These are phyloP conservation scores for Drosophila bipectinata DNA, from an alignment of 1,140 invertebrate genomes.

Conservation along the genomic window DNA sequence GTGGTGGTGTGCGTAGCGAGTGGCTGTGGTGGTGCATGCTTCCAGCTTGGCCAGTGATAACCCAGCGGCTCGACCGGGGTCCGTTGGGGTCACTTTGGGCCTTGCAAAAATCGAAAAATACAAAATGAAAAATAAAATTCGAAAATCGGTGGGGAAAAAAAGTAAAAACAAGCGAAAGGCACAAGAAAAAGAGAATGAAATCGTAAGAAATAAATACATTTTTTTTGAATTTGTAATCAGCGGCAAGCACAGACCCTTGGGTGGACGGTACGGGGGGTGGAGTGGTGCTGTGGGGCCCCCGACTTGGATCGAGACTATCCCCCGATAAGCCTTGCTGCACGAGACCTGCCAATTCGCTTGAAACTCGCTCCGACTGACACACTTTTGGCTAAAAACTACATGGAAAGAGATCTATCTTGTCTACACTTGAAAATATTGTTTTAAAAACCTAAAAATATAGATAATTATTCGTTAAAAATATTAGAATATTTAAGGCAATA, in stretches of 20 bases:
- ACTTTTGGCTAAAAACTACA: conserved; percentile 13
- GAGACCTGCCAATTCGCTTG: conserved; percentile 72
- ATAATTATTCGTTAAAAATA: too few relatives aligned
- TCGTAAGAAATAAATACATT: conserved; percentile 30
- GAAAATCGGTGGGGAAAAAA: conserved; percentile 18
- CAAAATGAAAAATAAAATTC: conserved; percentile 12
- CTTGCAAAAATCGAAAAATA: conserved; percentile 57
- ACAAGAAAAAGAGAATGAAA: conserved; percentile 31
- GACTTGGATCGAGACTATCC: conserved; percentile 34
- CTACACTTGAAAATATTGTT: not conserved
- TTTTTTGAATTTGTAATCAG: conserved; percentile 59
- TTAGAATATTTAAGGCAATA: too few relatives aligned
- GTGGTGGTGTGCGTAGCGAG: conserved; percentile 1
- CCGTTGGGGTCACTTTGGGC: conserved; percentile 67
- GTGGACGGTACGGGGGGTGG: not conserved
- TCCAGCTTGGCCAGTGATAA: conserved; percentile 60
- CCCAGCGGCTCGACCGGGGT: conserved; percentile 61
- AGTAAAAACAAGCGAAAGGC: conserved; percentile 18
- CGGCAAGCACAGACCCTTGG: conserved; percentile 11
- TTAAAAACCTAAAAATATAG: too few relatives aligned
- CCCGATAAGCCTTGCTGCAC: conserved; percentile 56
- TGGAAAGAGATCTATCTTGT: not conserved
- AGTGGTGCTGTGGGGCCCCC: conserved; percentile 1
- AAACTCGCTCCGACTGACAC: conserved; percentile 53
- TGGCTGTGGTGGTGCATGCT: conserved; percentile 47